Percentiles rank a stretch among this genome's conserved stretches.
These are phyloP conservation scores for Mormyrus hasselquistii DNA, from an alignment of 2,797 vertebrate genomes.

Conservation along the genomic window DNA sequence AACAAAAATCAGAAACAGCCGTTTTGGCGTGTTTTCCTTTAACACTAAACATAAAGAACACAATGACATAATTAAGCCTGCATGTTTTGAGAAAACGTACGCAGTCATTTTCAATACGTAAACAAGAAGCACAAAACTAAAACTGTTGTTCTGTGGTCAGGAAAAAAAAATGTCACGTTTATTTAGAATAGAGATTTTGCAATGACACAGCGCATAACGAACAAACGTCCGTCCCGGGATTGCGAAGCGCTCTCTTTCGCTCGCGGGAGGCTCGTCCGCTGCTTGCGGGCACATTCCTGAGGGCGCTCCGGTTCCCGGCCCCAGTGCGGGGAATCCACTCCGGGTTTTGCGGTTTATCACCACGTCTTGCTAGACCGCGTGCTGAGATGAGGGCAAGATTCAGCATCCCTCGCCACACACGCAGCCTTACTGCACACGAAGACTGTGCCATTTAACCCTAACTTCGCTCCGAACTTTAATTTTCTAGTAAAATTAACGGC, in stretches of 20 bases:
- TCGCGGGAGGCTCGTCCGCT: background rate
- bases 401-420: conserved; percentile 47
- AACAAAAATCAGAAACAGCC: background rate
- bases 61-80: background rate
- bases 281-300: background rate
- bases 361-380: conserved; percentile 26
- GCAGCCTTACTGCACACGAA: conserved; percentile 33
- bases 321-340: conserved; percentile 42
- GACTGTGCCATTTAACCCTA: conserved; percentile 15
- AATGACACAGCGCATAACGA: background rate
- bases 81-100: background rate
- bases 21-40: background rate
- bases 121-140: background rate
- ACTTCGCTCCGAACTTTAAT: conserved; percentile 10
- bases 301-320: background rate
- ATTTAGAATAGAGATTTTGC: background rate
- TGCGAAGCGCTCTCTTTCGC: background rate
- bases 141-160: background rate
- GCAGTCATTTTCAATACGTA: background rate
- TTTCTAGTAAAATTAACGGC: background rate
- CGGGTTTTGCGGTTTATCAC: conserved; percentile 49
- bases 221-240: background rate
- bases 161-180: background rate
- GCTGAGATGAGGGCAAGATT: conserved; percentile 32
- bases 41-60: background rate